These are phyloP conservation scores for Chaitophorus viminalis DNA, from an alignment of 2,888 invertebrate genomes.

Conservation along the genomic window DNA sequence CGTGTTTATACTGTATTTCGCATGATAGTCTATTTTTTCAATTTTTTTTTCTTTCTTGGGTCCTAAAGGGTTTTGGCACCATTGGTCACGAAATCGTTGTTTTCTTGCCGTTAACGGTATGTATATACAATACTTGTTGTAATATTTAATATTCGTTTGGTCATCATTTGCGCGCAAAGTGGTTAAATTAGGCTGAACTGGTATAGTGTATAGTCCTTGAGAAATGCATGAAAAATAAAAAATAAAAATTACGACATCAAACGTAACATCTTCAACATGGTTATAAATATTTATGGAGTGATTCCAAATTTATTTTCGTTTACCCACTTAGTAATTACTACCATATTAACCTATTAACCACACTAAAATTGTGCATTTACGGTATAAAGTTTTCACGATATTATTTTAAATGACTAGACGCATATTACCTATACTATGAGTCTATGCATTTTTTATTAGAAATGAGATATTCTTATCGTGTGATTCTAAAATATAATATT, in stretches of 20 bases:
- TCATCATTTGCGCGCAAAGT: neutral
- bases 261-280: neutral
- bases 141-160: neutral
- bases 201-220: slow-evolving; percentile 21
- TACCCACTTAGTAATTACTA: neutral
- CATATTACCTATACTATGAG: too few species aligned
- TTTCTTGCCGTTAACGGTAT: neutral
- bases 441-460: too few species aligned
- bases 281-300: neutral
- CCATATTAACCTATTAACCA: neutral
- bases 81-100: neutral
- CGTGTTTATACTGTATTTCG: neutral
- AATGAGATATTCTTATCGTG: too few species aligned
- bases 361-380: too few species aligned
- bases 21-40: neutral
- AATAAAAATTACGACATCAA: neutral
- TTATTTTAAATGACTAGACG: neutral
- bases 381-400: neutral
- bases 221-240: neutral
- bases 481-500: too few species aligned
- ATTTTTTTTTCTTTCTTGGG: neutral
- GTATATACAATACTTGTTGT: neutral
- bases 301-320: neutral
- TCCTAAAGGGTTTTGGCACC: neutral
- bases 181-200: neutral